Evolutionary conservation across 2,888 invertebrate genomes (phyloP).

Genomic region (Drosophila greeni): DNA sequence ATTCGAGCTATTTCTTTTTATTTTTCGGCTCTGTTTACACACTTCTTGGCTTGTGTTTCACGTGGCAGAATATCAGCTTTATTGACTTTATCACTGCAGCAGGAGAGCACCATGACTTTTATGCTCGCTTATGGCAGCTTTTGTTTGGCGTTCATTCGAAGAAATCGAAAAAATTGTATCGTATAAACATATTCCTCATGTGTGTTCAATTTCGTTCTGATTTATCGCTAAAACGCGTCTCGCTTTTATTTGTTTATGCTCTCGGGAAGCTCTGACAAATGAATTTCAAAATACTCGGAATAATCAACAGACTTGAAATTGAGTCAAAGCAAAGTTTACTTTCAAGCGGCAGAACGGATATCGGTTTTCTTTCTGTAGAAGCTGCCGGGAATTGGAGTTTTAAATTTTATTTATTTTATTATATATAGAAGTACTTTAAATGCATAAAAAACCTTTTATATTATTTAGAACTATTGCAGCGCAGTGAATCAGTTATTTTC

Average conservation of each 20-base stretch:
- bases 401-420: neutral
- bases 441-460: neutral
- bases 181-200: conserved; percentile 19
- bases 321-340: conserved; percentile 5
- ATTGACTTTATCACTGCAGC: conserved; percentile 47
- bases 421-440: no score
- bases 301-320: conserved; percentile 9
- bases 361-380: neutral
- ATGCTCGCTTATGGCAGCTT: conserved; percentile 39
- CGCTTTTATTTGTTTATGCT: conserved; percentile 22
- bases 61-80: conserved; percentile 48
- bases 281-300: conserved; percentile 3
- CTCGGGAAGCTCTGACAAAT: conserved; percentile 14
- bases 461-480: neutral
- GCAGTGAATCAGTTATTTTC: no score
- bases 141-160: conserved; percentile 15
- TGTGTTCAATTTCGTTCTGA: conserved; percentile 15
- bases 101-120: conserved; percentile 51
- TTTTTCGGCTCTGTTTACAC: conserved; percentile 42
- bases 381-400: no score
- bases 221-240: conserved; percentile 20
- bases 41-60: conserved; percentile 33
- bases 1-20: conserved; percentile 49
- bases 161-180: conserved; percentile 12
- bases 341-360: neutral